Percentiles rank a stretch among this genome's conserved stretches.
Evolutionary conservation across 2,797 vertebrate species (phyloP).

Genomic region (Poeciliopsis paucimaculata): DNA sequence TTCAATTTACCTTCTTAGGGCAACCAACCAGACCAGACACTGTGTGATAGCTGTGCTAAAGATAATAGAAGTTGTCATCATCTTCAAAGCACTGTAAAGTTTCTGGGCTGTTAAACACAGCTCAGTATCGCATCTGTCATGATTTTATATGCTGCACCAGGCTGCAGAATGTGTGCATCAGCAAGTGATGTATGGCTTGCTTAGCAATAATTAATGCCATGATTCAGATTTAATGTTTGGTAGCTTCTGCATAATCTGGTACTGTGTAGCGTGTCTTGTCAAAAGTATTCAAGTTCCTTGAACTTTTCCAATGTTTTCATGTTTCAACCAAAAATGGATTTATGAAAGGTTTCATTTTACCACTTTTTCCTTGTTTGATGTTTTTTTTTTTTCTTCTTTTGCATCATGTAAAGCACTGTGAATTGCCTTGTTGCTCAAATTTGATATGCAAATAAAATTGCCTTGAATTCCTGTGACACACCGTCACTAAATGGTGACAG

Average conservation of each 20-base stretch:
- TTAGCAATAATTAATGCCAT: constrained; percentile 13
- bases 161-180: constrained; percentile 15
- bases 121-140: constrained; percentile 10
- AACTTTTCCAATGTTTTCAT: background rate
- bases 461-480: background rate
- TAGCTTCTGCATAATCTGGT: constrained; percentile 9
- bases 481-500: no score
- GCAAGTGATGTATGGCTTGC: constrained; percentile 17
- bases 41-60: constrained; percentile 14
- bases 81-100: constrained; percentile 17
- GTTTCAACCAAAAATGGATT: background rate
- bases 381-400: background rate
- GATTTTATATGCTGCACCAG: constrained; percentile 1
- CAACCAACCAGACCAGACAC: constrained; percentile 19
- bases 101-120: background rate
- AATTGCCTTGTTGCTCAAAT: background rate
- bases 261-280: background rate
- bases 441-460: background rate
- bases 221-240: constrained; percentile 8
- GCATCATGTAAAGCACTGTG: background rate
- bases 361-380: background rate
- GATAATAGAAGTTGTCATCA: constrained; percentile 12
- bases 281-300: background rate
- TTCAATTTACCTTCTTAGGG: constrained; percentile 10
- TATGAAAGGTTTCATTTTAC: background rate